Evolutionary conservation across 2,888 invertebrate genomes (phyloP).

Genomic region (Hypomecis punctinalis): DNA sequence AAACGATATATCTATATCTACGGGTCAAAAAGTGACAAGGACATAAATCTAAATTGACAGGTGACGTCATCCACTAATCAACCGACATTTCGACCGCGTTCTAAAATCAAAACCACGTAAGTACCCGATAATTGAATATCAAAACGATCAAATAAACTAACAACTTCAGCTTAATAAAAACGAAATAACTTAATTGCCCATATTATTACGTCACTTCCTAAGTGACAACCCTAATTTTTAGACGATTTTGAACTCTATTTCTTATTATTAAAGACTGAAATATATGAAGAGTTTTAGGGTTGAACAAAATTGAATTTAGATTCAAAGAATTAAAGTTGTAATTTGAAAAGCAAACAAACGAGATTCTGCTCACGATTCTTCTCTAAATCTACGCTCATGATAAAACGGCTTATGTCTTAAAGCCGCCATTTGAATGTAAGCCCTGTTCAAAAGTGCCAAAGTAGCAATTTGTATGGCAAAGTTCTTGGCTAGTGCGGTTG

Average conservation of each 20-base stretch:
- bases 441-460: constrained; percentile 15
- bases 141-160: constrained; percentile 21
- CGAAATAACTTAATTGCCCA: constrained; percentile 37
- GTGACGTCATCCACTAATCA: too few relatives aligned
- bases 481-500: constrained; percentile 36
- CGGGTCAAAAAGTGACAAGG: too few relatives aligned
- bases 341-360: constrained; percentile 25
- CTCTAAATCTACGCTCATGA: constrained; percentile 28
- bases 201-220: constrained; percentile 42
- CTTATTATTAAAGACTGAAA: constrained; percentile 8
- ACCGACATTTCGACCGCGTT: not conserved
- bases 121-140: constrained; percentile 24
- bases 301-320: constrained; percentile 24
- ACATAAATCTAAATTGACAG: too few relatives aligned
- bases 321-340: constrained; percentile 23
- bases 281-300: not conserved
- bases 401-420: constrained; percentile 8
- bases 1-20: too few relatives aligned
- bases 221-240: constrained; percentile 16
- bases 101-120: constrained; percentile 9
- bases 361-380: constrained; percentile 31
- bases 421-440: constrained; percentile 22
- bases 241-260: constrained; percentile 15
- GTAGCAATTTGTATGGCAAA: constrained; percentile 25
- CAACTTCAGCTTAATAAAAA: constrained; percentile 25